phyloP scores from a whole-genome alignment of 2,888 invertebrate genomes.

The Gymnosoma rotundatum region DNA sequence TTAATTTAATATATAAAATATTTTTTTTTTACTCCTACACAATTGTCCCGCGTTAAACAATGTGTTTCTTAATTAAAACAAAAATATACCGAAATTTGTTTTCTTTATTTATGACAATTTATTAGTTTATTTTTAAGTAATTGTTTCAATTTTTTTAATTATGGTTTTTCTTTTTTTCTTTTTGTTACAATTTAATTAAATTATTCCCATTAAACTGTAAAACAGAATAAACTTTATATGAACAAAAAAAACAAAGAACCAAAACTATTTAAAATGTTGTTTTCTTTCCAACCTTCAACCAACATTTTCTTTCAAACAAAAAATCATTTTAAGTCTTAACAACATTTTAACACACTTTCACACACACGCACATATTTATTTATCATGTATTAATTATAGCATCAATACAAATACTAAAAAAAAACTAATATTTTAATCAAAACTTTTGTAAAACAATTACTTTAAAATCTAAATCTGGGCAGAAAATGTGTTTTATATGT shows the following conservation, averaged over 20 bases:
- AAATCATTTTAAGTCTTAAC: constrained; percentile 18
- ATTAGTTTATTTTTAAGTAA: constrained; percentile 28
- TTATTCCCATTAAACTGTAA: constrained; percentile 61
- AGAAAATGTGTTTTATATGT: no score
- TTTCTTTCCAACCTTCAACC: constrained; percentile 58
- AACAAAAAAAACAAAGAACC: constrained; percentile 62
- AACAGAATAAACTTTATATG: constrained; percentile 69
- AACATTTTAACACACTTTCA: constrained; percentile 33
- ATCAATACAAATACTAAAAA: constrained; percentile 5
- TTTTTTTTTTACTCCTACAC: constrained; percentile 16
- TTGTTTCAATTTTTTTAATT: constrained; percentile 30
- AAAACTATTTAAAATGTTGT: constrained; percentile 68
- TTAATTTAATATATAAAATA: not conserved
- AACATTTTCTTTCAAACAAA: not conserved
- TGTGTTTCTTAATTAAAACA: constrained; percentile 22
- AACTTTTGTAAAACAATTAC: no score
- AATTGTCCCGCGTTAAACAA: not conserved
- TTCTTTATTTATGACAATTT: constrained; percentile 21
- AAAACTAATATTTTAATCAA: not conserved
- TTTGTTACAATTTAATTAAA: constrained; percentile 70
- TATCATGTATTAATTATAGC: not conserved
- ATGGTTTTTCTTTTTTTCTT: constrained; percentile 64
- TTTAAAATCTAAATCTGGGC: no score
- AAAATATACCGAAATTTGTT: constrained; percentile 8
- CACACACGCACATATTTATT: not conserved